These are phyloP conservation scores for Melieria crassipennis DNA, from an alignment of 2,888 invertebrate species.

Conservation along the genomic window DNA sequence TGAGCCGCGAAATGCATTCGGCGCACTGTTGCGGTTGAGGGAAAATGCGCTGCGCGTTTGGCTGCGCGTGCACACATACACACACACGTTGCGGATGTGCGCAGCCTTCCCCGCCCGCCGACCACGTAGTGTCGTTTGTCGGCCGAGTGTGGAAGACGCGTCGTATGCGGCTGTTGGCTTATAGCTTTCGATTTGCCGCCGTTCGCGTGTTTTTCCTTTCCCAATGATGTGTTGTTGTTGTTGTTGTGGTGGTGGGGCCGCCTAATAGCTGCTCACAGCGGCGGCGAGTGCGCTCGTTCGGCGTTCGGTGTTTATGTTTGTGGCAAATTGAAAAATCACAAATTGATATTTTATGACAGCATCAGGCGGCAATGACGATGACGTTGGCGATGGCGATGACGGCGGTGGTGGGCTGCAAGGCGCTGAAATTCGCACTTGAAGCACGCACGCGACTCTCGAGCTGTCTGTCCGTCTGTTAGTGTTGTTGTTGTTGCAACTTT, in stretches of 20 bases:
- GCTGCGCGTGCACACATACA: neutral
- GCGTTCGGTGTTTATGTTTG: constrained; percentile 23
- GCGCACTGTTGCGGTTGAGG: no score
- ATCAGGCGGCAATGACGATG: neutral
- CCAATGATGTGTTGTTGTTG: neutral
- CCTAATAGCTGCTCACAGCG: constrained; percentile 10
- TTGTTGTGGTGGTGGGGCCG: neutral
- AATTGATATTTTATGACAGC: constrained; percentile 47
- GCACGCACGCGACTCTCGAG: no score
- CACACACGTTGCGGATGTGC: neutral
- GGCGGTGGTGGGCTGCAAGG: neutral
- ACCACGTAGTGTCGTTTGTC: neutral
- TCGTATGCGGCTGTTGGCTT: no score
- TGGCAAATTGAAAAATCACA: constrained; percentile 46
- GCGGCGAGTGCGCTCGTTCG: neutral
- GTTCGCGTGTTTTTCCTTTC: neutral
- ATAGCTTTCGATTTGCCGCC: neutral
- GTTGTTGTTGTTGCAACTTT: no score
- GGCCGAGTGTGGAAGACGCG: no score
- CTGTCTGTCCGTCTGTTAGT: no score
- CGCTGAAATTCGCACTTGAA: constrained; percentile 5
- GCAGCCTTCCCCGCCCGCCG: neutral
- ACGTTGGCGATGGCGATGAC: constrained; percentile 6
- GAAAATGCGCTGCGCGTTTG: neutral
- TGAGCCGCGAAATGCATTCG: no score